phyloP scores from a whole-genome alignment of 1,140 invertebrate genomes.

The Aphidius ervi region DNA sequence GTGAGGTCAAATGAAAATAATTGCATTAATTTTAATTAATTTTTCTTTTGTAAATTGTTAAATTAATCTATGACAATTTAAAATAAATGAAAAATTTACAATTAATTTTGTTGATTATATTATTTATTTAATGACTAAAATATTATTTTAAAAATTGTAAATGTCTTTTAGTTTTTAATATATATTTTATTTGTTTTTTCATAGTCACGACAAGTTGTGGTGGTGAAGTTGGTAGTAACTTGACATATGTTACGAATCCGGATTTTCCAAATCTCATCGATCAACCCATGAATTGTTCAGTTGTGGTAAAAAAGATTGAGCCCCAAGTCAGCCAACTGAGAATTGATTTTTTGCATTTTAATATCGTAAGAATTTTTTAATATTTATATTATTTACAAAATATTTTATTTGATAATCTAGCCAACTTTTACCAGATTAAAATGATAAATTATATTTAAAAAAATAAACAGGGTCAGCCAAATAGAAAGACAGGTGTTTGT shows the following conservation, averaged over 20 bases:
- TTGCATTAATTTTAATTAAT: no score
- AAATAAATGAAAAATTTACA: no score
- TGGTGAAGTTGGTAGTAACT: slow-evolving; percentile 71
- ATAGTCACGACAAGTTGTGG: slow-evolving; percentile 73
- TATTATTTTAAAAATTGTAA: slow-evolving; percentile 16
- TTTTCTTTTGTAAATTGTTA: no score
- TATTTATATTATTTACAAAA: slow-evolving; percentile 13
- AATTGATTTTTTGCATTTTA: slow-evolving; percentile 77
- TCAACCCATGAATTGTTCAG: slow-evolving; percentile 61
- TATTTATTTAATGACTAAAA: no score
- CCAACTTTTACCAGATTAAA: no score
- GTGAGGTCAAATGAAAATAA: no score
- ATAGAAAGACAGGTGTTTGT: slow-evolving; percentile 71
- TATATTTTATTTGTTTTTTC: slow-evolving; percentile 33
- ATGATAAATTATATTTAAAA: neutral
- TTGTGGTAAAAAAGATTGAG: slow-evolving; percentile 67
- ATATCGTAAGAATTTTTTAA: slow-evolving; percentile 59
- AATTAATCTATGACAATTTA: no score
- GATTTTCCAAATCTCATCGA: slow-evolving; percentile 71
- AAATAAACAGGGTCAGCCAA: slow-evolving; percentile 66
- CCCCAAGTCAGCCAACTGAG: slow-evolving; percentile 71
- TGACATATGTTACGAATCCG: slow-evolving; percentile 81
- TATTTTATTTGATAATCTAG: neutral
- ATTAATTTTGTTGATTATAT: no score
- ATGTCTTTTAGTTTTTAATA: slow-evolving; percentile 4